Conservation (phyloP, 1,140 invertebrate species). For the Saccostrea glomerata region DNA sequence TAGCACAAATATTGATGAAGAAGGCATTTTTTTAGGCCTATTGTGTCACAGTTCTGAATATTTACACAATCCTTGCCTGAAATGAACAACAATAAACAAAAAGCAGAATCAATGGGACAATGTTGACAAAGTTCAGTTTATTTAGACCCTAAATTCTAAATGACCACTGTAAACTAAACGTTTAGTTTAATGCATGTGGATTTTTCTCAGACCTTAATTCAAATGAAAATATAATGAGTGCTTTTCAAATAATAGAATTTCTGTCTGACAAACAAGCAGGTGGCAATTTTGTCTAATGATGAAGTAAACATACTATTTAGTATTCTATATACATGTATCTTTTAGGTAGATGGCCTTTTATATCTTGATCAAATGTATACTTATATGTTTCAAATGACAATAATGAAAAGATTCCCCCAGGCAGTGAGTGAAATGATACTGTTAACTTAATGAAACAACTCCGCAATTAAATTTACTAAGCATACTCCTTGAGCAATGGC, state of each 20-base stretch:
- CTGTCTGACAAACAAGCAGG: neutral
- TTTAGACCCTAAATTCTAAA: constrained; percentile 29
- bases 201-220: constrained; percentile 36
- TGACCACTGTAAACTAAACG: constrained; percentile 18
- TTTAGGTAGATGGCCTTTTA: neutral
- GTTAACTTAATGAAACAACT: neutral
- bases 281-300: neutral
- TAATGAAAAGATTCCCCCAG: neutral
- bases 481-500: neutral
- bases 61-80: neutral
- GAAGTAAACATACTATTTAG: neutral
- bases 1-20: constrained; percentile 28
- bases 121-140: constrained; percentile 26
- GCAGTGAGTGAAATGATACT: neutral
- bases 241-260: neutral
- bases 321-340: neutral
- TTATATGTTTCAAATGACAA: neutral
- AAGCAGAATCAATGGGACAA: neutral
- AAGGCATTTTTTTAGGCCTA: constrained; percentile 25
- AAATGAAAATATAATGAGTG: constrained; percentile 34
- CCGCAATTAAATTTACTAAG: neutral
- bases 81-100: constrained; percentile 31
- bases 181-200: constrained; percentile 20
- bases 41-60: constrained; percentile 33
- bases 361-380: constrained; percentile 2